Evolutionary conservation across 2,113 vertebrate genomes (phyloP).

Genomic region (Urocynchramus pylzowi): DNA sequence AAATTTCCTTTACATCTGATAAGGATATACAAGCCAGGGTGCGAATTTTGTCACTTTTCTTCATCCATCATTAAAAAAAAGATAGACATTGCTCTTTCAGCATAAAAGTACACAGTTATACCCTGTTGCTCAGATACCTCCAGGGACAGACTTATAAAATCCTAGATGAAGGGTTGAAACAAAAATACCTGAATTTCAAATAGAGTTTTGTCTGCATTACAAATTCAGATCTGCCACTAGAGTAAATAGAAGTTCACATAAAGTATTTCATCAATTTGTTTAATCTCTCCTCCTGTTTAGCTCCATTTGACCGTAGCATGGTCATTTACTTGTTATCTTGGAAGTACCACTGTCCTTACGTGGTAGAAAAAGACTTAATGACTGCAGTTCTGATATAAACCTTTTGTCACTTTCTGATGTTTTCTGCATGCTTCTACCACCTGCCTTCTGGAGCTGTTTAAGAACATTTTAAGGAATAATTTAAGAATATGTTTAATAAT

Average conservation of each 20-base stretch:
- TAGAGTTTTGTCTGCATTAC: background rate
- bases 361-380: background rate
- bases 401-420: background rate
- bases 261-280: background rate
- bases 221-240: background rate
- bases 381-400: background rate
- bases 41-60: background rate
- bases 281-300: background rate
- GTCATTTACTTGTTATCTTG: background rate
- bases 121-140: background rate
- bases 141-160: background rate
- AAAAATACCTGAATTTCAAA: background rate
- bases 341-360: fast-evolving
- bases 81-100: background rate
- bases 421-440: background rate
- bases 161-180: background rate
- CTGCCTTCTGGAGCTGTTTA: background rate
- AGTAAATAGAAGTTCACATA: background rate
- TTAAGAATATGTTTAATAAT: background rate
- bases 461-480: background rate
- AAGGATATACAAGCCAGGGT: background rate
- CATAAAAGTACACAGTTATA: background rate
- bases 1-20: background rate
- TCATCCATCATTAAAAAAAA: background rate
- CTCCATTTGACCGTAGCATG: background rate